These are phyloP conservation scores for Cheilosia vernalis DNA, from an alignment of 2,888 invertebrate species.

Conservation along the genomic window DNA sequence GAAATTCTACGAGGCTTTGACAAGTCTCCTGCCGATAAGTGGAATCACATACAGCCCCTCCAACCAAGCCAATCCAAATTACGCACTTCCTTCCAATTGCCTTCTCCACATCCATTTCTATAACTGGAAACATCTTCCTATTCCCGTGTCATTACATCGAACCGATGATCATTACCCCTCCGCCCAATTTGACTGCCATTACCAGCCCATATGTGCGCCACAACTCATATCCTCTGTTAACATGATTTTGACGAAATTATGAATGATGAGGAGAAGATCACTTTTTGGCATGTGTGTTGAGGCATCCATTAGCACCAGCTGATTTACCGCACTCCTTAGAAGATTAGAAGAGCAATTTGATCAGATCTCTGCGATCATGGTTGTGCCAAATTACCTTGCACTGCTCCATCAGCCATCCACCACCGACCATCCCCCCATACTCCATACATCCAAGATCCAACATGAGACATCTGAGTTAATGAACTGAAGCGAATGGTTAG, in stretches of 20 bases:
- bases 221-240: neutral
- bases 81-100: too few species aligned
- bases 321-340: constrained; percentile 15
- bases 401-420: neutral
- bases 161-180: constrained; percentile 1
- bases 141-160: neutral
- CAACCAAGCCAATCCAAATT: too few species aligned
- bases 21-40: too few species aligned
- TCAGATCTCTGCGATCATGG: constrained; percentile 41
- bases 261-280: constrained; percentile 47
- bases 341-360: constrained; percentile 62
- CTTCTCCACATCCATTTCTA: too few species aligned
- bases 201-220: constrained; percentile 10
- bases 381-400: constrained; percentile 20
- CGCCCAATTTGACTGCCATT: constrained; percentile 15
- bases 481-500: constrained; percentile 63
- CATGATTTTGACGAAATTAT: constrained; percentile 43
- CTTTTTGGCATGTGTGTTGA: constrained; percentile 62
- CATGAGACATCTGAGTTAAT: constrained; percentile 64
- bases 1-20: too few species aligned
- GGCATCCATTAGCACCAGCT: constrained; percentile 49
- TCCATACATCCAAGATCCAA: too few species aligned
- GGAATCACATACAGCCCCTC: too few species aligned
- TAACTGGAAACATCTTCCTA: neutral
- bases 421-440: neutral